A percentile compares a stretch with the other conserved stretches of the same genome.
Evolutionary conservation across 1,140 invertebrate genomes (phyloP).

Genomic region (Scaptomyza hsui): DNA sequence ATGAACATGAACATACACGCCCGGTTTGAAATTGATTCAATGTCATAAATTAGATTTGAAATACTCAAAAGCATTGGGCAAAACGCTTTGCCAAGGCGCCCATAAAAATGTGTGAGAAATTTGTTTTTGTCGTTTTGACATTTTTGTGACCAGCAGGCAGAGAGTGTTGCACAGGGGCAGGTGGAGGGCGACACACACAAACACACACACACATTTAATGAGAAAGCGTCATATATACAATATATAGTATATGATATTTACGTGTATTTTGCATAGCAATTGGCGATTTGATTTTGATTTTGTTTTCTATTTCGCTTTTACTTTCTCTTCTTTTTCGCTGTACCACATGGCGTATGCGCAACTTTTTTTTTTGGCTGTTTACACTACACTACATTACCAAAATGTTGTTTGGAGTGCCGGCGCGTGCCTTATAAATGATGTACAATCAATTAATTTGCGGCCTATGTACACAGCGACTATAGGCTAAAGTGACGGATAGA

Average conservation of each 20-base stretch:
- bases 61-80: slow-evolving; percentile 68
- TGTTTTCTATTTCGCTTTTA: slow-evolving; percentile 5
- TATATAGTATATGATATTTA: slow-evolving; percentile 79
- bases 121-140: slow-evolving; percentile 63
- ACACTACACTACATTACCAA: slow-evolving; percentile 50
- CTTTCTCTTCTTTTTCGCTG: background rate
- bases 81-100: slow-evolving; percentile 38
- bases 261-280: slow-evolving; percentile 77
- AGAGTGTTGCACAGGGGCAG: slow-evolving; percentile 3
- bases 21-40: slow-evolving; percentile 72
- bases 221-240: slow-evolving; percentile 16
- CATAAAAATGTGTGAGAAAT: slow-evolving; percentile 76
- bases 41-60: slow-evolving; percentile 83
- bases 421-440: slow-evolving; percentile 76
- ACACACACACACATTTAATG: slow-evolving; percentile 41
- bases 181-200: slow-evolving; percentile 12
- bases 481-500: slow-evolving; percentile 13
- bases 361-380: slow-evolving; percentile 54
- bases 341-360: slow-evolving; percentile 55
- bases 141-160: slow-evolving; percentile 26
- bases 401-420: slow-evolving; percentile 20
- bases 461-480: slow-evolving; percentile 68
- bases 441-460: slow-evolving; percentile 79
- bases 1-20: slow-evolving; percentile 12
- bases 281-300: slow-evolving; percentile 56